phyloP scores from a whole-genome alignment of 2,888 invertebrate genomes.

The Agriopis aurantiaria region DNA sequence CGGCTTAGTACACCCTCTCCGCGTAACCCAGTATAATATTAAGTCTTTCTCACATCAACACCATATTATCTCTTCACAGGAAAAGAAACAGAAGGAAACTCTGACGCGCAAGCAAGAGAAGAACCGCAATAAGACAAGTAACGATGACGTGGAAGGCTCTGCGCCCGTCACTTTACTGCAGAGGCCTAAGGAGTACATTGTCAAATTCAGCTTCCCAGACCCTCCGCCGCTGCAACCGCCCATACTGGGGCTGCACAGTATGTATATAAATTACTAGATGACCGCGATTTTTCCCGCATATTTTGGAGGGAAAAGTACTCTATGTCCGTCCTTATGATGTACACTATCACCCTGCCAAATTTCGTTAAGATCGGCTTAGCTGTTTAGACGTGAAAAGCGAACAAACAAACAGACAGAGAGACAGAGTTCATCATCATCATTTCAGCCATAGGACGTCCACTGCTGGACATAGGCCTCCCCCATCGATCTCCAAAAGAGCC shows the following conservation, averaged over 20 bases:
- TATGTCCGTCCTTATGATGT: no score
- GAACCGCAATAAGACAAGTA: constrained; percentile 92
- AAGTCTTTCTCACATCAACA: background rate
- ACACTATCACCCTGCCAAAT: no score
- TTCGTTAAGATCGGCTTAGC: no score
- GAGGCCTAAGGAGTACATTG: constrained; percentile 97
- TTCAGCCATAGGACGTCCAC: no score
- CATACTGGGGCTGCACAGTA: constrained; percentile 97
- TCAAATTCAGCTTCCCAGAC: constrained; percentile 99
- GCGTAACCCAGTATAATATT: background rate
- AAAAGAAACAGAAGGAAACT: constrained; percentile 96
- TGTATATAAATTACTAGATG: constrained; percentile 53
- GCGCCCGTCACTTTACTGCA: constrained; percentile 91
- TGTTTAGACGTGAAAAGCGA: no score
- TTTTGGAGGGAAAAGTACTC: no score
- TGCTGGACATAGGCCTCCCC: no score
- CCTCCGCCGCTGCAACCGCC: constrained; percentile 98
- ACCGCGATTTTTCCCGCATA: no score
- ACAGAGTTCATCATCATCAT: no score
- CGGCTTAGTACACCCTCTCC: no score
- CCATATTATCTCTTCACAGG: constrained; percentile 83
- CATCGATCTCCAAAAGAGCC: no score
- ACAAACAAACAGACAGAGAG: no score
- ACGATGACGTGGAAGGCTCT: constrained; percentile 89
- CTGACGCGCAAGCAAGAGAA: constrained; percentile 97